Conservation (phyloP, 2,888 invertebrate genomes). For the Diabrotica balteata region DNA sequence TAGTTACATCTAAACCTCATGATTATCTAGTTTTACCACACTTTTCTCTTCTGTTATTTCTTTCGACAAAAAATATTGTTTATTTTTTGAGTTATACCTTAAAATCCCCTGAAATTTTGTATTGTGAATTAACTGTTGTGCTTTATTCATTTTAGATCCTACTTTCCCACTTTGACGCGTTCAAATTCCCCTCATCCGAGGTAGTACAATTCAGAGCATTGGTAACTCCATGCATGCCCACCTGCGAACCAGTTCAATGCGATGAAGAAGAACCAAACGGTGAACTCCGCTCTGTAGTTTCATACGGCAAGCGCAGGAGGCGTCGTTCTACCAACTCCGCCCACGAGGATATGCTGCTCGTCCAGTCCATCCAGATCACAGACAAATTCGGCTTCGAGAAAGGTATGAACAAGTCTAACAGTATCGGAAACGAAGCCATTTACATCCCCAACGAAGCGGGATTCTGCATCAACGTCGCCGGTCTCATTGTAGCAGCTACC, state of each 20-base stretch:
- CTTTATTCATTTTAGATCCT: conserved; percentile 68
- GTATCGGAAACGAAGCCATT: conserved; percentile 72
- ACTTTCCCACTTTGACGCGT: conserved; percentile 91
- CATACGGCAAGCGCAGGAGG: conserved; percentile 83
- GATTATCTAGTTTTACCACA: too few species aligned
- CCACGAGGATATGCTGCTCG: conserved; percentile 81
- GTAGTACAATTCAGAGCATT: conserved; percentile 95
- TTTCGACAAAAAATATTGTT: too few species aligned
- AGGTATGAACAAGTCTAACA: conserved; percentile 62
- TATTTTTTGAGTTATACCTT: background rate
- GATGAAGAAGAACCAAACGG: conserved; percentile 84
- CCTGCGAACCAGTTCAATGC: conserved; percentile 91
- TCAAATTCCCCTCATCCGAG: conserved; percentile 95
- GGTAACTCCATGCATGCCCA: conserved; percentile 93
- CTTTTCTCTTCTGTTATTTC: too few species aligned
- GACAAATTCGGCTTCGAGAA: conserved; percentile 89
- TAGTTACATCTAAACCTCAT: too few species aligned
- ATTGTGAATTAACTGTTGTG: too few species aligned
- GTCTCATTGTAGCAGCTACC: conserved; percentile 84
- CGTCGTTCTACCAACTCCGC: conserved; percentile 64
- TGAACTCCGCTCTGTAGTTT: conserved; percentile 81
- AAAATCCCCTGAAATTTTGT: too few species aligned
- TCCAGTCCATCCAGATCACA: conserved; percentile 90
- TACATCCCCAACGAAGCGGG: conserved; percentile 70
- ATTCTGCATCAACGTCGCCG: conserved; percentile 78